Evolutionary conservation across 2,113 vertebrate genomes (phyloP).

Genomic region (Malurus alboscapulatus): DNA sequence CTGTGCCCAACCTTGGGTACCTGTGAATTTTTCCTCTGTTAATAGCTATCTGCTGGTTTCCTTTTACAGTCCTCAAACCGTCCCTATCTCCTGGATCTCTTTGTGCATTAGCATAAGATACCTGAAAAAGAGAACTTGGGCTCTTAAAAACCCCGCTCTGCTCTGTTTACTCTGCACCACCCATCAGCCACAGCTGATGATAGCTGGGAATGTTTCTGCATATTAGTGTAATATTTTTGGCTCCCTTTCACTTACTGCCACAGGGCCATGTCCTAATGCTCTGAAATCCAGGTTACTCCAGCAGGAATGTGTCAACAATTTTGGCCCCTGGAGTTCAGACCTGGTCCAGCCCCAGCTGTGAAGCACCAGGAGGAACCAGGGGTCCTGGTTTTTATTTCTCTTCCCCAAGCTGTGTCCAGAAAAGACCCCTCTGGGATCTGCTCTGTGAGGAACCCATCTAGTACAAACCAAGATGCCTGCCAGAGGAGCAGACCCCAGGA

Average conservation of each 20-base stretch:
- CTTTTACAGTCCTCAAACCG: constrained; percentile 20
- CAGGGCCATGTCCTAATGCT: background rate
- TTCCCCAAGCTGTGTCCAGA: background rate
- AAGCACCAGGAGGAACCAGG: background rate
- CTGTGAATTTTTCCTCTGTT: constrained; percentile 55
- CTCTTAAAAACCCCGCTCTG: background rate
- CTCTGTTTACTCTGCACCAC: background rate
- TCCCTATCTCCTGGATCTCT: constrained; percentile 40
- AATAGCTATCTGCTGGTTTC: constrained; percentile 42
- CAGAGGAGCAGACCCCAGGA: background rate
- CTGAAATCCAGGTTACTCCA: background rate
- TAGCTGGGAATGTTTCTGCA: background rate
- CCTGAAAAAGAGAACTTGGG: background rate
- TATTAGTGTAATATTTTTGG: background rate
- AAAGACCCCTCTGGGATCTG: background rate
- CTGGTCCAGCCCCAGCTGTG: background rate
- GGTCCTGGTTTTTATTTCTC: background rate
- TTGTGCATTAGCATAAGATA: constrained; percentile 21
- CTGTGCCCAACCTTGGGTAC: background rate
- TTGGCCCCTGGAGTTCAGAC: background rate
- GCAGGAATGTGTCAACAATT: background rate
- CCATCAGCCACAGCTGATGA: background rate
- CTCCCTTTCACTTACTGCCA: background rate
- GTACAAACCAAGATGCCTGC: background rate
- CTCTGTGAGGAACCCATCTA: background rate